phyloP scores from a whole-genome alignment of 2,797 vertebrate species.

The Paramormyrops hopkinsi region DNA sequence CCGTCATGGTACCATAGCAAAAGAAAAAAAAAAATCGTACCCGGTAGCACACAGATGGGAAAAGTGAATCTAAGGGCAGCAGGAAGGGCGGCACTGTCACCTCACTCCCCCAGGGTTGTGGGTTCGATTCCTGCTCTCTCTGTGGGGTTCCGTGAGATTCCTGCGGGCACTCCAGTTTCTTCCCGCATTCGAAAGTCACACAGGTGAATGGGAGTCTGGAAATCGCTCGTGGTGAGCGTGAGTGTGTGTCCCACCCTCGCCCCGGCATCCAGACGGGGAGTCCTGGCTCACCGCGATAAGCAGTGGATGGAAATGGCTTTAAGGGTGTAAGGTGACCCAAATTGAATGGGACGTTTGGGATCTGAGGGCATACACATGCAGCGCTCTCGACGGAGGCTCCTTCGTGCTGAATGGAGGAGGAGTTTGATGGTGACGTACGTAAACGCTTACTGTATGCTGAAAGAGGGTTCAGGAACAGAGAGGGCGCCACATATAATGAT shows the following conservation, averaged over 20 bases:
- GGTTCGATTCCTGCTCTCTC: background rate
- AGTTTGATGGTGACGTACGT: background rate
- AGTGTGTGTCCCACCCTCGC: background rate
- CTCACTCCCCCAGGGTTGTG: background rate
- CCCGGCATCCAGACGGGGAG: background rate
- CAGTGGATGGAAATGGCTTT: conserved; percentile 3
- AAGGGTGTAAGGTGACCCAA: conserved; percentile 8
- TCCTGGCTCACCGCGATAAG: background rate
- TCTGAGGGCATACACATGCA: background rate
- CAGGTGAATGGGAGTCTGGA: background rate
- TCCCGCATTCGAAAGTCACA: background rate
- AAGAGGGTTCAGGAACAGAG: background rate
- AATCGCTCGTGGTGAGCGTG: background rate
- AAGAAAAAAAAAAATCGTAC: background rate
- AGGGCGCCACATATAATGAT: background rate
- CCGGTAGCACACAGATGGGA: background rate
- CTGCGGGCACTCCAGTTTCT: background rate
- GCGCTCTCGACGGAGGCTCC: background rate
- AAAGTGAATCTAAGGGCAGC: background rate
- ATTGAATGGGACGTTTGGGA: conserved; percentile 3
- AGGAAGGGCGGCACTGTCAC: background rate
- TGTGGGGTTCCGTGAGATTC: background rate
- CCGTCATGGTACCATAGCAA: background rate
- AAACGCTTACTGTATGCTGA: background rate
- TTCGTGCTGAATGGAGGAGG: background rate